Evolutionary conservation across 2,797 vertebrate species (phyloP).

Genomic region (Phalanger gymnotis): DNA sequence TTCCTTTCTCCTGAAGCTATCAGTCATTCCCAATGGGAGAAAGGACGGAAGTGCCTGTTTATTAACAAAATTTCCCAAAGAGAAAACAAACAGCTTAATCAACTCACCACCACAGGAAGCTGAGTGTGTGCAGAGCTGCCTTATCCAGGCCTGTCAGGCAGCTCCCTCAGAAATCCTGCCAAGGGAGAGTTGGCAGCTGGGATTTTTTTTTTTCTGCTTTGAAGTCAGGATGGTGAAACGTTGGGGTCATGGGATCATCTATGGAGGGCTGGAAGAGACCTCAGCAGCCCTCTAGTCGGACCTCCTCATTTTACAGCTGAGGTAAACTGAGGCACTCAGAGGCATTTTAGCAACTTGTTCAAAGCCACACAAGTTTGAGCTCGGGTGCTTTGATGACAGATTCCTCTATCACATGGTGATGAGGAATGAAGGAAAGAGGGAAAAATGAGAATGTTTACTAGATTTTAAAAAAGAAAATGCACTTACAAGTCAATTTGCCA

Average conservation of each 20-base stretch:
- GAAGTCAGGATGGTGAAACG: neutral
- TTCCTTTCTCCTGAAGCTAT: conserved; percentile 58
- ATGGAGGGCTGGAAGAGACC: neutral
- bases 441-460: neutral
- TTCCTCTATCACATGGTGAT: neutral
- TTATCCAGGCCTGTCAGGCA: neutral
- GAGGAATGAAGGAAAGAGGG: neutral
- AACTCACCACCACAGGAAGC: neutral
- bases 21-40: conserved; percentile 62
- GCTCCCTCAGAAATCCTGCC: neutral
- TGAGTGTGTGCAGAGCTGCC: neutral
- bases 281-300: neutral
- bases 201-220: neutral
- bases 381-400: neutral
- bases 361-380: neutral
- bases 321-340: neutral
- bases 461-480: neutral
- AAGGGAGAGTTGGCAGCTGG: neutral
- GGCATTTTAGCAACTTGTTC: neutral
- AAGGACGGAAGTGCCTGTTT: conserved; percentile 69
- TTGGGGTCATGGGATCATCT: neutral
- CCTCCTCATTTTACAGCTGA: neutral
- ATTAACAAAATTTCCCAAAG: conserved; percentile 70
- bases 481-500: neutral
- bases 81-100: conserved; percentile 47